These are phyloP conservation scores for Redunca redunca DNA, from an alignment of 2,113 vertebrate genomes.

Conservation along the genomic window DNA sequence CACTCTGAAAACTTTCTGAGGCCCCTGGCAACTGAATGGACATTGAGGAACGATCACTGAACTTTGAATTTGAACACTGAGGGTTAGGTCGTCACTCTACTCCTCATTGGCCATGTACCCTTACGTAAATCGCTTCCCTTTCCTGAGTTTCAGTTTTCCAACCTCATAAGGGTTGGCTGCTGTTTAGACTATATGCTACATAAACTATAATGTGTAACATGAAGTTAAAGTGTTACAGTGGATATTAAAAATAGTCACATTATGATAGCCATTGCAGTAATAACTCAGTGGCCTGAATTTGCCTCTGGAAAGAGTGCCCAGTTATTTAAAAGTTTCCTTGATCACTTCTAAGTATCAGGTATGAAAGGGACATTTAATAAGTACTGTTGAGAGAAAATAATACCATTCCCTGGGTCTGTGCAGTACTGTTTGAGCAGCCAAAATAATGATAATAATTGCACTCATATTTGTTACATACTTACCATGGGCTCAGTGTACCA, in stretches of 20 bases:
- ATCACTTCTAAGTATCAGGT: not conserved
- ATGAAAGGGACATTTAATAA: not conserved
- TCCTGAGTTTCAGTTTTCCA: not conserved
- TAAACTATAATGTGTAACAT: not conserved
- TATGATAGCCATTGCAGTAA: not conserved
- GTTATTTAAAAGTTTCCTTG: not conserved
- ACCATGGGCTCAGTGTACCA: not conserved
- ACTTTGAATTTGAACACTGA: not conserved
- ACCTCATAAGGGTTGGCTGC: not conserved
- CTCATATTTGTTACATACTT: not conserved
- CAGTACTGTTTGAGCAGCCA: not conserved
- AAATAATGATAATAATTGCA: not conserved
- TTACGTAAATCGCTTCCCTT: not conserved
- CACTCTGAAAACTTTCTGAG: not conserved
- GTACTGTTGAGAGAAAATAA: not conserved
- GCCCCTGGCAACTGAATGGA: not conserved
- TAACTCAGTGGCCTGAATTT: not conserved
- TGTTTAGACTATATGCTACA: not conserved
- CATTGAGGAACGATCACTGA: not conserved
- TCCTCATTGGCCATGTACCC: not conserved
- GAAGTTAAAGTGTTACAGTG: not conserved
- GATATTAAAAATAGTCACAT: not conserved
- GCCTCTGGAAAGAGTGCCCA: not conserved
- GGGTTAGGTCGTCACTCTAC: not conserved
- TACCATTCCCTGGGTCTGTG: not conserved